Evolutionary conservation across 1,140 invertebrate species (phyloP), one percentile per base, ranked within the genome.

Genomic region (Anastatus disparis): DNA sequence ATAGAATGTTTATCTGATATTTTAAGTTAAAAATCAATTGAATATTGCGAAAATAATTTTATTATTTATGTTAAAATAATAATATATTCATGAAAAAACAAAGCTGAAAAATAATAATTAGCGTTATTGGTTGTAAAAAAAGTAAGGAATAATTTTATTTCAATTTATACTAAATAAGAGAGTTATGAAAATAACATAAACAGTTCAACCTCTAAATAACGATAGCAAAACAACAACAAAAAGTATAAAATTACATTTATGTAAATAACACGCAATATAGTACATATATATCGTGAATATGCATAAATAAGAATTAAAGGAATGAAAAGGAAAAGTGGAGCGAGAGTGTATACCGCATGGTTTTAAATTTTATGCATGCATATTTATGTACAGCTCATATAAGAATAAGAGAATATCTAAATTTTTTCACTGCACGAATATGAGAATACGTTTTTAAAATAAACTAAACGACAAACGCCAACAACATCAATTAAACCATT

Each of bases 191-290:
- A 42, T 40, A 20, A 40, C 31, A 35, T 20, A 58, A 58, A 58
- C 35, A 58, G 35, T 20, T 12, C 31, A 38, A 10, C 55, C 40
- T 9, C 55, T 58, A 27, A 58, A 58, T 58, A 40, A 58, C 40
- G 55, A 20, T 22, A 24, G 55, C 55, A 58, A 58, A 40, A 40
- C 55, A 42, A 58, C 55, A 22, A n/a, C n/a, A n/a, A n/a, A 42
- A 58, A 58, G 40, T 58, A 58, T 58, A 22, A 42, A 31, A 42
- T 58, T 42, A 42, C 55, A 40, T 58, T 58, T 58, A 58, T 58
- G 55, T 58, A 58, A 58, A 58, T 58, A 42, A 40, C n/a, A n/a
- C 35, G 12, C 20, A 22, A 27, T 35, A 17, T 40, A 35, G 55
- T 42, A n/a, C n/a, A n/a, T n/a, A n/a, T n/a, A 58, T 26, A 58